These are phyloP conservation scores for Limenitis camilla DNA, from an alignment of 2,888 invertebrate genomes.

Conservation along the genomic window DNA sequence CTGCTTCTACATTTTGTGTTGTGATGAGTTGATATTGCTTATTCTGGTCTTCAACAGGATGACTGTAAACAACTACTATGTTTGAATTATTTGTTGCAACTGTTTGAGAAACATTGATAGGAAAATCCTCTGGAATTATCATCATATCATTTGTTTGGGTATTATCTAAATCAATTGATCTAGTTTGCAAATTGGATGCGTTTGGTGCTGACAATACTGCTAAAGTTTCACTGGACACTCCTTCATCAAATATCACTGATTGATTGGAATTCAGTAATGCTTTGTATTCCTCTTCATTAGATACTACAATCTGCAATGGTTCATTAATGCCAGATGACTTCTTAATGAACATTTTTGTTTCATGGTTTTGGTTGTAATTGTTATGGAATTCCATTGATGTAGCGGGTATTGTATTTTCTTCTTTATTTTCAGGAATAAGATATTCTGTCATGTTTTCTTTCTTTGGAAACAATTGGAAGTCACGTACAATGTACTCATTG, in stretches of 20 bases:
- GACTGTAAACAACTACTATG: conserved; percentile 78
- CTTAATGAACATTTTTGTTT: conserved; percentile 45
- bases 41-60: conserved; percentile 71
- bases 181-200: conserved; percentile 38
- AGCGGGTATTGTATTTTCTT: conserved; percentile 34
- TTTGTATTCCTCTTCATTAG: conserved; percentile 69
- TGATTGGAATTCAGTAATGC: conserved; percentile 61
- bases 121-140: conserved; percentile 76
- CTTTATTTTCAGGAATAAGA: conserved; percentile 41
- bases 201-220: conserved; percentile 53
- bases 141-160: conserved; percentile 76
- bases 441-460: too few relatives aligned
- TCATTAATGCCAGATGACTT: conserved; percentile 47
- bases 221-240: conserved; percentile 52
- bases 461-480: conserved; percentile 52
- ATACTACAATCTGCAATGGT: conserved; percentile 67
- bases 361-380: conserved; percentile 33
- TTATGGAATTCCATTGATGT: conserved; percentile 46
- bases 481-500: conserved; percentile 71
- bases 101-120: conserved; percentile 69
- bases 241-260: conserved; percentile 61
- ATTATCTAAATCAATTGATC: conserved; percentile 57
- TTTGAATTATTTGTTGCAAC: conserved; percentile 72
- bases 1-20: conserved; percentile 50
- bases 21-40: conserved; percentile 70